Evolutionary conservation across 2,888 invertebrate species (phyloP), one percentile per base, ranked within the genome.

Genomic region (Creontiades dilutus): DNA sequence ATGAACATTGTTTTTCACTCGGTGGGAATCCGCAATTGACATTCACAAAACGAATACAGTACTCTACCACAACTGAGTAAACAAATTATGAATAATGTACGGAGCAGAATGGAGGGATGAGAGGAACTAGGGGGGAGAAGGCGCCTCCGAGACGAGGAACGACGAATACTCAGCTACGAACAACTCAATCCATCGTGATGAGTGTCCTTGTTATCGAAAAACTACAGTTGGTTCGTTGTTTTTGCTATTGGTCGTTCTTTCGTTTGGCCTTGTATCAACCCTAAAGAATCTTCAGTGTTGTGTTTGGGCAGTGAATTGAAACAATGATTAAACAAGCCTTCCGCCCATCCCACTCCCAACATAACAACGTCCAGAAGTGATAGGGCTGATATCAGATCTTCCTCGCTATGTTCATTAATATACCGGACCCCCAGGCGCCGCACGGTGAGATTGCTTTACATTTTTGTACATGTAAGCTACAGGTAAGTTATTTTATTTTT

Each of bases 311-410:
- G 68, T 4, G 68, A 68, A 23, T 68, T 68, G 13, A 68, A 68
- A 68, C 68, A 68, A 23, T 68, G 68, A 68, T 68, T 68, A 23
- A 68, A 68, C 68, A 68, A 68, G 68, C 11, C 61, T 61, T 61
- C 19, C 19, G 61, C 16, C 68, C 68, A 68, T 68, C 68, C 68
- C 68, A 68, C 68, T 68, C 19, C 23, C 19, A 68, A 12, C 68
- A 27, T 68, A 68, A 68, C 61, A 19, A 52, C 68, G 23, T 68
- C 23, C 68, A 68, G 68, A 68, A 23, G 68, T 68, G 68, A 68
- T 68, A 68, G 68, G 23, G 5, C 19, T 9, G 23, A 5, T 68
- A 68, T 68, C 68, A 68, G 68, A 68, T 68, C 68, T 23, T 23
- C 27, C 23, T 27, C 68, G 9, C 68, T 68, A 9, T 19, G 68